Evolutionary conservation across 2,113 vertebrate genomes (phyloP).

Genomic region (Strigops habroptila): DNA sequence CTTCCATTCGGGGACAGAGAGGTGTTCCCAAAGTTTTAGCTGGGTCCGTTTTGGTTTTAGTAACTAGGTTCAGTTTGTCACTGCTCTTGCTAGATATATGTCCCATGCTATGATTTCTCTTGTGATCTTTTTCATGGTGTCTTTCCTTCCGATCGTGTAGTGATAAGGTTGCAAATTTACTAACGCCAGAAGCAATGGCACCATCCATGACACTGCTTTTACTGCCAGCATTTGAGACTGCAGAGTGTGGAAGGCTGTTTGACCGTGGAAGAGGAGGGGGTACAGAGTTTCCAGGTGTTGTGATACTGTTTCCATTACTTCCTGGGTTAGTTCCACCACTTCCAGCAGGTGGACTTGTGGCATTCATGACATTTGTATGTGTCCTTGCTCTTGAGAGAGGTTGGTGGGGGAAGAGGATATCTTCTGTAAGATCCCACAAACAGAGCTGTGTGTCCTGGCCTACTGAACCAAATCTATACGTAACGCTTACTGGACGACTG

Average conservation of each 20-base stretch:
- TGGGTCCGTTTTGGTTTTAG: constrained; percentile 87
- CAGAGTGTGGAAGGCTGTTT: constrained; percentile 94
- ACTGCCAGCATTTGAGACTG: constrained; percentile 86
- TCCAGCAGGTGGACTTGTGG: constrained; percentile 84
- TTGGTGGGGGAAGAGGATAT: constrained; percentile 97
- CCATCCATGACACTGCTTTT: constrained; percentile 90
- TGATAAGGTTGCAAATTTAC: constrained; percentile 95
- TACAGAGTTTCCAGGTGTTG: constrained; percentile 81
- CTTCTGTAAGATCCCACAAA: constrained; percentile 98
- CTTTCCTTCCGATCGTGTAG: constrained; percentile 96
- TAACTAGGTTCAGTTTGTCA: constrained; percentile 93
- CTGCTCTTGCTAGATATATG: constrained; percentile 99
- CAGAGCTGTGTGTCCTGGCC: constrained; percentile 98
- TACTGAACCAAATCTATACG: constrained; percentile 96
- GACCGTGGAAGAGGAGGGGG: constrained; percentile 90
- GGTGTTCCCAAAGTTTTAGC: constrained; percentile 94
- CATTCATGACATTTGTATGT: constrained; percentile 98
- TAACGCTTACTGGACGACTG: constrained; percentile 92
- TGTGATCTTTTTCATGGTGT: constrained; percentile 97
- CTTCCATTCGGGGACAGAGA: constrained; percentile 96
- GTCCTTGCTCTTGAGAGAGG: constrained; percentile 95
- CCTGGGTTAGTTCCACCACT: constrained; percentile 72
- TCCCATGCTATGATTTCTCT: constrained; percentile 99
- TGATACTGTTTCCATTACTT: constrained; percentile 80
- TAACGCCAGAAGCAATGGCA: constrained; percentile 89